Evolutionary conservation across 2,797 vertebrate genomes (phyloP), one percentile per base, ranked within the genome.

Genomic region (Telmatherina bonti): DNA sequence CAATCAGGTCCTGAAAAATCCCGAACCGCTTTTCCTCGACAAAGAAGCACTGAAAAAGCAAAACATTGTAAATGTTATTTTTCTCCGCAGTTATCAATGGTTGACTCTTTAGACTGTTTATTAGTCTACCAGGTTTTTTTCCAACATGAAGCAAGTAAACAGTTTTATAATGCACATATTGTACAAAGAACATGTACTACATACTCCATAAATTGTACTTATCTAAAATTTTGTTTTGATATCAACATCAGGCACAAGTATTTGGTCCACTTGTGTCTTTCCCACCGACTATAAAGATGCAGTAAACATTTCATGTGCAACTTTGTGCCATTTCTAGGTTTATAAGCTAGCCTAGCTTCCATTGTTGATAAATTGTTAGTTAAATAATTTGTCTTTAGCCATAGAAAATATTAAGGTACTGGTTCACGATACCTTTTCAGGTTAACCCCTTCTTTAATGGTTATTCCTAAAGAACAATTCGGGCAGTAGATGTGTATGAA

Each of bases 1-100:
- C 98, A 99, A 60, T 99, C 98, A 0, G 97, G 97, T 74, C 96
- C 97, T 2, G 85, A 89, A 88, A 98, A 99, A 89, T 99, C 96
- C 76, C 84, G 77, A 5, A 93, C 65, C 10, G 97, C 97, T 89
- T 97, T 97, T 47, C 96, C 97, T 31, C 96, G 93, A 88, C 94
- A 95, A 78, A 99, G 95, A 45, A 99, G 88, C 96, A 98, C 98
- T 99, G 84, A 7, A 53, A 74, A 36, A 18, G n/a, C 43, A 60
- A 62, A 56, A 61, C 6, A 49, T 47, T 45, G 27, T 27, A 3
- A n/a, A n/a, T n/a, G n/a, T 1, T 24, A 18, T 30, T 54, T 51
- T 18, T 16, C 45, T 1, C n/a, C 5, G 11, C n/a, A 22, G 8
- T 22, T 11, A 22, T 3, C 10, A n/a, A 18, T 18, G 6, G 38